Evolutionary conservation across 2,797 vertebrate genomes (phyloP).

Genomic region (Tokudaia tokunoshimensis): DNA sequence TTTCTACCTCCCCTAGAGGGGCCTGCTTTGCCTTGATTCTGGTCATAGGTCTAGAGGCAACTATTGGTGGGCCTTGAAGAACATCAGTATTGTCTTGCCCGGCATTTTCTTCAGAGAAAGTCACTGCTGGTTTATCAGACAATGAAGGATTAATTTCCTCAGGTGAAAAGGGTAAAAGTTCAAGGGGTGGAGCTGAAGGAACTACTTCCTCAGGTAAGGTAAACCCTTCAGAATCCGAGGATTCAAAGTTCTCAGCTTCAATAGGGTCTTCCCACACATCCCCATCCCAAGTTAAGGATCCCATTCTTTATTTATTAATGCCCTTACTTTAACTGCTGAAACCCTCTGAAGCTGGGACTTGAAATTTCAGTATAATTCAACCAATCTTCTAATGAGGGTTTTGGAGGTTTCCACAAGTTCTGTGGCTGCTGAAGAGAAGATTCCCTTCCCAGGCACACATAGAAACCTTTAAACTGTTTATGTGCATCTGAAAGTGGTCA

Average conservation of each 20-base stretch:
- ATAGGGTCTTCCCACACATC: neutral
- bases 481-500: neutral
- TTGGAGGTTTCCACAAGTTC: neutral
- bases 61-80: neutral
- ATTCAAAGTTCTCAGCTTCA: neutral
- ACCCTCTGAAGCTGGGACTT: neutral
- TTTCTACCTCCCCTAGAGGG: neutral
- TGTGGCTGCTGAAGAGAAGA: neutral
- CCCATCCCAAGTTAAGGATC: neutral
- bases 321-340: neutral
- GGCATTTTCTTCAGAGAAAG: neutral
- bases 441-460: neutral
- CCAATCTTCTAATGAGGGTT: neutral
- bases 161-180: neutral
- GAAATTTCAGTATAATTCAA: neutral
- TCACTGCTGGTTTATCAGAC: neutral
- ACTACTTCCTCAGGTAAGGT: neutral
- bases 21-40: neutral
- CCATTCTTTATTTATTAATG: neutral
- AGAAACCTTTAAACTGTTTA: neutral
- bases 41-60: neutral
- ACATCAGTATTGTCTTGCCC: neutral
- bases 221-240: neutral
- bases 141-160: neutral
- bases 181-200: neutral